These are phyloP conservation scores for Hystrix brachyura DNA, from an alignment of 2,113 vertebrate genomes.

Conservation along the genomic window DNA sequence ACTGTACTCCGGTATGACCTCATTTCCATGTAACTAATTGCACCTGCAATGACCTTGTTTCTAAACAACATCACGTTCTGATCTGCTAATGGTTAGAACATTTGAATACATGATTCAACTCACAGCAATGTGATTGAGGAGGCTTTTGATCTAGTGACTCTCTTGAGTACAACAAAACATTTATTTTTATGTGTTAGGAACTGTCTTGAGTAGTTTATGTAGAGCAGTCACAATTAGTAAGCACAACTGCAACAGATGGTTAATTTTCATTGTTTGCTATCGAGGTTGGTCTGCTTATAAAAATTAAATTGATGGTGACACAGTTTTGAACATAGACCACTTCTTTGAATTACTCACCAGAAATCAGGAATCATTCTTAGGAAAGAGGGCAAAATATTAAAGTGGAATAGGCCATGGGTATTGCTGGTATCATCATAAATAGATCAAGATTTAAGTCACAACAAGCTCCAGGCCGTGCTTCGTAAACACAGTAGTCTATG, in stretches of 20 bases:
- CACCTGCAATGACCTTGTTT: not conserved
- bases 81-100: not conserved
- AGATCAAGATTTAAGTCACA: not conserved
- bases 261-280: conserved; percentile 22
- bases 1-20: not conserved
- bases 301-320: conserved; percentile 7
- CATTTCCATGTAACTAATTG: not conserved
- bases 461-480: not conserved
- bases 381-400: not conserved
- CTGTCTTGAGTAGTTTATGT: not conserved
- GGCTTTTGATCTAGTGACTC: not conserved
- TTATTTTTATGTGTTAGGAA: conserved; percentile 35
- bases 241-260: not conserved
- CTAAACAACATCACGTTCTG: not conserved
- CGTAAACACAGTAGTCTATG: not conserved
- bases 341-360: not conserved
- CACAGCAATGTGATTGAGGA: not conserved
- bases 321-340: not conserved
- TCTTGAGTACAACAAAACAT: not conserved
- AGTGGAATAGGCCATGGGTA: not conserved
- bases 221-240: not conserved
- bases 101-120: not conserved
- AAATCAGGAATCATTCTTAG: not conserved
- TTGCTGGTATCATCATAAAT: not conserved
- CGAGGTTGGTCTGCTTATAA: not conserved